Conservation (phyloP, 2,113 vertebrate genomes). For the Notechis scutatus region DNA sequence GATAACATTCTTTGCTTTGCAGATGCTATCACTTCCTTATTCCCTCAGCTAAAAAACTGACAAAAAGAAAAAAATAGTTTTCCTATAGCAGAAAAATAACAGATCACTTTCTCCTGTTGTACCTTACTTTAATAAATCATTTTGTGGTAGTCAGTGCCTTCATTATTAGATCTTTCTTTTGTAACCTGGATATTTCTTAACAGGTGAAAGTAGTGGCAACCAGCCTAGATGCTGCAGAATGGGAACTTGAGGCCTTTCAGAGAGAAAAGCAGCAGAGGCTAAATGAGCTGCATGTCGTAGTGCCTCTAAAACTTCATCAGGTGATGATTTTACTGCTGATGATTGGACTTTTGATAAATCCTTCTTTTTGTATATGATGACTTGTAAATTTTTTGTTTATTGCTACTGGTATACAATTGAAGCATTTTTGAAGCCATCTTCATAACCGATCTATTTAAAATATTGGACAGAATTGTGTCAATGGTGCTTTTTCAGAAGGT, state of each 20-base stretch:
- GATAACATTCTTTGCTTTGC: background rate
- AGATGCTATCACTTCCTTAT: background rate
- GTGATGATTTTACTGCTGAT: constrained; percentile 59
- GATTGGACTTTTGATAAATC: background rate
- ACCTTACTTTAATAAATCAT: background rate
- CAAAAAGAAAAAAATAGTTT: background rate
- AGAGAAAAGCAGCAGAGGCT: constrained; percentile 86
- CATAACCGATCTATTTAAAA: background rate
- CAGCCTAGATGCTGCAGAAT: constrained; percentile 68
- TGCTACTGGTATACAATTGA: background rate
- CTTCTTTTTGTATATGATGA: constrained; percentile 3
- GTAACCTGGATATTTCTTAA: constrained; percentile 26
- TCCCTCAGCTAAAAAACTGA: background rate
- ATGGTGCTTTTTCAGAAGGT: background rate
- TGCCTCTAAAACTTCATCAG: constrained; percentile 90
- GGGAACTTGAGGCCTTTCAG: constrained; percentile 80
- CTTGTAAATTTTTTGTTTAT: background rate
- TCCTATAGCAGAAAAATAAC: background rate
- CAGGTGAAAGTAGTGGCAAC: constrained; percentile 76
- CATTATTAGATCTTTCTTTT: background rate
- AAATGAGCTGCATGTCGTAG: constrained; percentile 83
- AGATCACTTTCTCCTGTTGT: background rate
- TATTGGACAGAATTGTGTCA: background rate
- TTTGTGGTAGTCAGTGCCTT: background rate
- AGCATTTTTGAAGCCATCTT: background rate